phyloP scores from a whole-genome alignment of 2,113 vertebrate genomes.

The Eublepharis macularius region DNA sequence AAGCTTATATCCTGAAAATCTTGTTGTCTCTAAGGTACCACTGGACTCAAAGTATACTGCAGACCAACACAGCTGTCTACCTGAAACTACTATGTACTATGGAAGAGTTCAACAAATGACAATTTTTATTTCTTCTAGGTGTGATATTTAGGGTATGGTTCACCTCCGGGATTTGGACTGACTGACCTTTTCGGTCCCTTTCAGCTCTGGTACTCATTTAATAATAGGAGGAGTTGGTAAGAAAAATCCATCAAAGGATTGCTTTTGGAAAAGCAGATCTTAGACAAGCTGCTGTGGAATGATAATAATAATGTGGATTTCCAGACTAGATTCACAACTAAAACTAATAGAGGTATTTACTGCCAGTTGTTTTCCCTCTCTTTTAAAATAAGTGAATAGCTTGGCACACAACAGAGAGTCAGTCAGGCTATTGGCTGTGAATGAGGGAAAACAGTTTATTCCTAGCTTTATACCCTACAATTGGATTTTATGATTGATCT shows the following conservation, averaged over 20 bases:
- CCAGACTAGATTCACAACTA: background rate
- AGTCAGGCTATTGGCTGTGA: background rate
- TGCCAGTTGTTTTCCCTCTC: background rate
- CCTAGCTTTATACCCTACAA: constrained; percentile 6
- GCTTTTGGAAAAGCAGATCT: background rate
- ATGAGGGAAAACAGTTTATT: constrained; percentile 25
- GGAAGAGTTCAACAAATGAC: background rate
- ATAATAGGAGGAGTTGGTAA: background rate
- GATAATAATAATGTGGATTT: background rate
- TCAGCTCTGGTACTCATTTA: background rate
- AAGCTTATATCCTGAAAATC: too few species aligned
- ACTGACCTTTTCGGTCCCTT: background rate
- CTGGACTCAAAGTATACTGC: too few species aligned
- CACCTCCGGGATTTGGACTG: background rate
- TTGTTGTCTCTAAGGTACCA: too few species aligned
- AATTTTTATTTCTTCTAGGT: background rate
- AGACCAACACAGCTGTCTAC: too few species aligned
- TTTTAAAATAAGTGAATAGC: background rate
- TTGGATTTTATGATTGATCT: constrained; percentile 58
- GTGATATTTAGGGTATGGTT: background rate
- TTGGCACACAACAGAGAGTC: background rate
- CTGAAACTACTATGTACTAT: background rate
- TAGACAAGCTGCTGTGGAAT: background rate
- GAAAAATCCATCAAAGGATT: background rate
- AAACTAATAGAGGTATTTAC: background rate